Base-by-base conservation (phyloP, 1,140 invertebrate genomes). In the Achatina immaculata region DNA sequence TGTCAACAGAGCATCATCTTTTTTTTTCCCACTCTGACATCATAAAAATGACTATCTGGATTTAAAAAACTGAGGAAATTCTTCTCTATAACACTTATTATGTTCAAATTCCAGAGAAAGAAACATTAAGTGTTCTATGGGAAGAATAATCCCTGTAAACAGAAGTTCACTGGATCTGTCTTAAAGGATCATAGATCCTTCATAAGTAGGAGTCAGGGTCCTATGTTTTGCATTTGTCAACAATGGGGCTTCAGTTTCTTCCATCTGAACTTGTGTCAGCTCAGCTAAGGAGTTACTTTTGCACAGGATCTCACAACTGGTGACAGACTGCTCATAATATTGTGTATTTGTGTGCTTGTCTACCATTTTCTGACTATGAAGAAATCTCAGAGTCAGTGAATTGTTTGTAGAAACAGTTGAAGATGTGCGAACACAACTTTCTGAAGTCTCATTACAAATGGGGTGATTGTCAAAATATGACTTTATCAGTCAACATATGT, bases 271-370 rank as follows among this genome's bases (percentile, higher is more conserved):
- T 34, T 75, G 45, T 14, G 73, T 75, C 9, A 75, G 31, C 28
- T 75, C 73, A 6, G 36, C 73, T 6, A 75, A 16, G 16, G 73
- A 75, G 31, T 55, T 75, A n/a, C 43, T 31, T 40, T 34, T 48
- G 40, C 6, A 21, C 7, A 75, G 11, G 1, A 31, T 9, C 1
- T 36, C 6, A 55, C n/a, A 43, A 1, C n/a, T 14, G 7, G 43
- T 43, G 16, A 75, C 14, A 24, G 73, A 55, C 48, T 55, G n/a
- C 40, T 75, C 4, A 11, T 55, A 55, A 9, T 34, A 40, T 28
- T 43, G 73, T 11, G 55, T 43, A 48, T 75, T 43, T 21, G 14
- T n/a, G 21, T 28, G 51, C 73, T 75, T 75, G 73, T 75, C 73
- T 24, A 55, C 34, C 7, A 21, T 9, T 36, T 1, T 40, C 14